phyloP scores from a whole-genome alignment of 2,797 vertebrate species.

The Scyliorhinus canicula region DNA sequence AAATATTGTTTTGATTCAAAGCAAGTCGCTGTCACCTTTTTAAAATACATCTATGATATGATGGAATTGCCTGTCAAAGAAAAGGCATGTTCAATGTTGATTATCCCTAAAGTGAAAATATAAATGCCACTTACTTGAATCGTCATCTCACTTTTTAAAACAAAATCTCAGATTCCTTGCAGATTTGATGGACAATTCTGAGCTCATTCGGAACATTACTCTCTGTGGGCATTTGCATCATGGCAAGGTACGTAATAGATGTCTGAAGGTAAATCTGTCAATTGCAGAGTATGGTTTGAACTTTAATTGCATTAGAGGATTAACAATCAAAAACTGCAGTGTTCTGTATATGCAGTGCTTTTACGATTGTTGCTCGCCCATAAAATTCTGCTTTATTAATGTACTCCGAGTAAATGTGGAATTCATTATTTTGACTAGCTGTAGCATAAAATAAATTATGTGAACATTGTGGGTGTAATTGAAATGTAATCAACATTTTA shows the following conservation, averaged over 20 bases:
- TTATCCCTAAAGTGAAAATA: background rate
- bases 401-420: background rate
- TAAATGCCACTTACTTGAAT: background rate
- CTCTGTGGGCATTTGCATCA: slow-evolving; percentile 96
- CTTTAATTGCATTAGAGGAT: background rate
- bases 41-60: background rate
- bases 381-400: background rate
- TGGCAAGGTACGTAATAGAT: slow-evolving; percentile 73
- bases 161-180: slow-evolving; percentile 79
- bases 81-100: background rate
- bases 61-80: background rate
- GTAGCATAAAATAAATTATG: background rate
- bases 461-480: background rate
- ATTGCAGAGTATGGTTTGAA: background rate
- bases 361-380: background rate
- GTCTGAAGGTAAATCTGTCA: background rate
- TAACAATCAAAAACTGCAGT: background rate
- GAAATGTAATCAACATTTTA: background rate
- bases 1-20: background rate
- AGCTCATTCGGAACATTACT: slow-evolving; percentile 95
- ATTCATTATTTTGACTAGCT: background rate
- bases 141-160: slow-evolving; percentile 4
- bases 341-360: background rate
- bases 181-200: slow-evolving; percentile 93
- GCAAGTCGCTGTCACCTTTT: background rate